A percentile compares a stretch with the other conserved stretches of the same genome.
These are phyloP conservation scores for Falco peregrinus DNA, from an alignment of 2,797 vertebrate species.

Conservation along the genomic window DNA sequence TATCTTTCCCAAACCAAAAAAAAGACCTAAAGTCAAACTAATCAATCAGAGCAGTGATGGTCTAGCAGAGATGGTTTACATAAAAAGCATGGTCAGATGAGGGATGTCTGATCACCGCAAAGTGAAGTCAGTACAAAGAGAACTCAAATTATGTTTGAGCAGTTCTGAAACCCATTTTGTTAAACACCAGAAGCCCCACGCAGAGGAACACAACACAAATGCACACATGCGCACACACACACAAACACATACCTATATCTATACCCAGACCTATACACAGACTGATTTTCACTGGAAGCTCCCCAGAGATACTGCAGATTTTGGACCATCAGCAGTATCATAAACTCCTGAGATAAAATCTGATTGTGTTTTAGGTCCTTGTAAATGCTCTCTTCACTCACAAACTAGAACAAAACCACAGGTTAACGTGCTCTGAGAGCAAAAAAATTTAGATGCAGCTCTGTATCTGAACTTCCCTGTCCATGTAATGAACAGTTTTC, in stretches of 20 bases:
- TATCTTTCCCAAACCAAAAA: neutral
- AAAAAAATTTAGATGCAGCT: neutral
- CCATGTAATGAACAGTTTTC: neutral
- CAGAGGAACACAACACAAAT: neutral
- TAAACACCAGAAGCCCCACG: neutral
- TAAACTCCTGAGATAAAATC: neutral
- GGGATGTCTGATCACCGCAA: accelerated
- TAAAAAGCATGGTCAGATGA: neutral
- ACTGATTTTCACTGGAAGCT: neutral
- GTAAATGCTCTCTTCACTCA: neutral
- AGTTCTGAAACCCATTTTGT: neutral
- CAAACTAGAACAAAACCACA: neutral
- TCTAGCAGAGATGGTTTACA: neutral
- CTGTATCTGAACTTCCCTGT: neutral
- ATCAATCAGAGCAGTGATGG: neutral
- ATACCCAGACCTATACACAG: accelerated
- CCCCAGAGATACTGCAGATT: neutral
- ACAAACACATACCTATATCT: accelerated
- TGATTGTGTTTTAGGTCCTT: neutral
- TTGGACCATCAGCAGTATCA: neutral
- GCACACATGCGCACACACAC: neutral
- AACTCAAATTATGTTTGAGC: neutral
- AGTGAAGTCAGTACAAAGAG: neutral
- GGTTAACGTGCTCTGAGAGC: neutral
- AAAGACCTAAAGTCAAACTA: neutral